Evolutionary conservation across 2,797 vertebrate genomes (phyloP), one percentile per base, ranked within the genome.

Genomic region (Ctenopoma multispine): DNA sequence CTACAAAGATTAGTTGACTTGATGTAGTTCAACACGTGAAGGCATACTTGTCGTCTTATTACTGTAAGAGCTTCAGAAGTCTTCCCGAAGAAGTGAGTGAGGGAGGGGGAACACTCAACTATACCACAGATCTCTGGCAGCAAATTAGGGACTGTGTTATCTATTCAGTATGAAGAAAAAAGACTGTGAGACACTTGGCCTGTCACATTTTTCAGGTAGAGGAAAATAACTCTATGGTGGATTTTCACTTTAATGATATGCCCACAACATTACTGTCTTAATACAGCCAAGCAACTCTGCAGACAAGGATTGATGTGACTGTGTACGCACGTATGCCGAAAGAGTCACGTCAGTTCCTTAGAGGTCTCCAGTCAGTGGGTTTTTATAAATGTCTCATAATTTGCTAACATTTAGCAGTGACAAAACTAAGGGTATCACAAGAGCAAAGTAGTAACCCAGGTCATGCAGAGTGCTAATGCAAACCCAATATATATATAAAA

Each of bases 31-130:
- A 90, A 87, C 90, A 91, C 63, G 70, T 82, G 86, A 89, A 90
- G 86, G 84, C 89, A 89, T 86, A 91, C 92, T 93, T 92, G 89
- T 94, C 89, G 81, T 88, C 91, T 93, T 94, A 93, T 94, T 94
- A 89, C 82, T 79, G 74, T 84, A 90, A 92, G 90, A 91, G 92
- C 90, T 88, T 93, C 84, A 91, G 87, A 93, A 93, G 90, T 90
- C 90, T 84, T 93, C 84, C 75, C 89, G 81, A 92, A 89, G 90
- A 82, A 88, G 86, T 23, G 71, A 80, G 57, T 63, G 82, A 70
- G 79, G 60, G 43, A 10, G 64, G 74, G 79, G 36, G 72, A 51
- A 80, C 84, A 80, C 84, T 87, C 81, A 72, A 87, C 87, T 88
- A 80, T 80, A 70, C 78, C 85, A 89, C 86, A 86, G 80, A 93